A percentile compares a stretch with the other conserved stretches of the same genome.
phyloP scores from a whole-genome alignment of 2,888 invertebrate species.

The Ormyrus thymus region DNA sequence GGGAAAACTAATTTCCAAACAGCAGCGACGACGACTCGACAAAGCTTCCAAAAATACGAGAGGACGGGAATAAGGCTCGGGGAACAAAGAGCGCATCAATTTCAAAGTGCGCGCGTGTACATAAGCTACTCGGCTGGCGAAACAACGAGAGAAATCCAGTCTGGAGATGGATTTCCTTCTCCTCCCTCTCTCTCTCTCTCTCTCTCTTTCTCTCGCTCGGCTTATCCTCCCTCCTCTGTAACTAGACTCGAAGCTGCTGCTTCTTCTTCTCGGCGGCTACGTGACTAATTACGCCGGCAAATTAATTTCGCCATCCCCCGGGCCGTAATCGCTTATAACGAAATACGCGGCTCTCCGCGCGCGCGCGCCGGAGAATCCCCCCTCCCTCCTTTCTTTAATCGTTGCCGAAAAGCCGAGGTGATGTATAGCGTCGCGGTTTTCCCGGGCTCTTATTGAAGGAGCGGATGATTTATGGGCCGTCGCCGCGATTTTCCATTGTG shows the following conservation, averaged over 20 bases:
- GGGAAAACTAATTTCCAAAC: no score
- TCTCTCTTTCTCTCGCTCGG: not conserved
- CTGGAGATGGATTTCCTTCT: conserved; percentile 21
- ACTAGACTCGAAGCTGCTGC: conserved; percentile 38
- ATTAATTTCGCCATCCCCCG: conserved; percentile 41
- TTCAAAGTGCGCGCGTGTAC: conserved; percentile 22
- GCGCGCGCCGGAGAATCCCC: not conserved
- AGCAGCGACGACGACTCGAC: no score
- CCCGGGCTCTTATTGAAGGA: conserved; percentile 35
- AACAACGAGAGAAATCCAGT: conserved; percentile 7
- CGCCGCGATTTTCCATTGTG: not conserved
- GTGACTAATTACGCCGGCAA: conserved; percentile 53
- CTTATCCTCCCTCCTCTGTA: conserved; percentile 31
- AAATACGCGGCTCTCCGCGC: not conserved
- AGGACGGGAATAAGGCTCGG: not conserved
- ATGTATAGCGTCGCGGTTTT: conserved; percentile 11
- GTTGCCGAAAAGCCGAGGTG: not conserved
- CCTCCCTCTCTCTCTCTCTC: not conserved
- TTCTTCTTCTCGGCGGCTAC: conserved; percentile 29
- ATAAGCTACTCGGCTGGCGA: conserved; percentile 3
- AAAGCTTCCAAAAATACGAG: no score
- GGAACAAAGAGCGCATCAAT: conserved; percentile 31
- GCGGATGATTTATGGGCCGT: conserved; percentile 35
- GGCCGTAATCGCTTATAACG: conserved; percentile 35
- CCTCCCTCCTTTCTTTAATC: conserved; percentile 30